Base-by-base conservation (phyloP, 1,140 invertebrate genomes). In the Sitophilus oryzae region DNA sequence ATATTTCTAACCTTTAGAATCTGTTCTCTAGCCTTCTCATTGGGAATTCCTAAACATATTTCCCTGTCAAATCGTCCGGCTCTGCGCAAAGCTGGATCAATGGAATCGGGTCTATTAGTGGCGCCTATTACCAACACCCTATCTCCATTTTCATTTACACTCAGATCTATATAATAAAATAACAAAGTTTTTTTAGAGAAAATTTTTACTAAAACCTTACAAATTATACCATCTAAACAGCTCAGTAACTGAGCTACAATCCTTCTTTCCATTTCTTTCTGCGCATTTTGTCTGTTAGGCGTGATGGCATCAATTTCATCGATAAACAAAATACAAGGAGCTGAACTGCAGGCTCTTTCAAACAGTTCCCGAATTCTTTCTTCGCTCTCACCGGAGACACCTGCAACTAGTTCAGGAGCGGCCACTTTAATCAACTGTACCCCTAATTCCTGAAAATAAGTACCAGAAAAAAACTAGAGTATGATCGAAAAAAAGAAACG, bases 241-340 rank as follows among this genome's bases (percentile, higher is more conserved):
- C 84, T 82, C 4, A 95, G 74, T 25, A 98, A 74, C 72, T 98
- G 94, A 14, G 93, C 84, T 3, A 98, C 94, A 71, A 98, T 94
- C 62, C 95, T 75, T 58, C 86, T 80, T 67, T 98, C 93, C 93
- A 98, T 98, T 68, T 95, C 93, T 70, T 88, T 88, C 62, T 91
- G 86, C 1, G 92, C 89, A 59, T 82, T 86, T 53, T 94, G 85
- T 68, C 93, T 79, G 61, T 89, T 91, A 9, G 86, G 86, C 23
- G 86, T 88, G 50, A 97, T 85, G 19, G 88, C 84, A 77, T 97
- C 94, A 48, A 97, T 89, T 76, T 96, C 91, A 73, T 97, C 94
- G 49, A 97, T 84, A 62, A 97, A 93, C n/a, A 96, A 71, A 19
- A 97, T 79, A 72, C 90, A 91, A 0, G 91, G 91, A 23, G 88